Evolutionary conservation across 2,113 vertebrate genomes (phyloP).

Genomic region (Pseudorectes ferrugineus): DNA sequence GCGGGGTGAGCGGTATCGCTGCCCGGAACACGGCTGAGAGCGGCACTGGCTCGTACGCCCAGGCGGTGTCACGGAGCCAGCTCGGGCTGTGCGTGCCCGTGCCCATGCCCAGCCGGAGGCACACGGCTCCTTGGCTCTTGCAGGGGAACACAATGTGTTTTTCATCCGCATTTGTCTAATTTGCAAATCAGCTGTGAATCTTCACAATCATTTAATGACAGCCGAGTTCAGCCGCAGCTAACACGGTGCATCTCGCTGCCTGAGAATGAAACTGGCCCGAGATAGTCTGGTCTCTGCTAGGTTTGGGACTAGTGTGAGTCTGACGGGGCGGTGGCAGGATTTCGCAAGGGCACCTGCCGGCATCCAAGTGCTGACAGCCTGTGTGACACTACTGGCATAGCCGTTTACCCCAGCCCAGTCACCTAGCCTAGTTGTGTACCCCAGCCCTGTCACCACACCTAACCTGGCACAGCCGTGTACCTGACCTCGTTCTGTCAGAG

Average conservation of each 20-base stretch:
- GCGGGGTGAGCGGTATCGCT: neutral
- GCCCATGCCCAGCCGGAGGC: neutral
- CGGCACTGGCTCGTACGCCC: neutral
- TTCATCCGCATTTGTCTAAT: neutral
- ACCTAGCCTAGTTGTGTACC: neutral
- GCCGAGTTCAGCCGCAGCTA: neutral
- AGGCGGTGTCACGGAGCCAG: neutral
- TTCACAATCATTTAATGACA: neutral
- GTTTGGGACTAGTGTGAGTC: neutral
- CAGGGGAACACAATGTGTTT: neutral
- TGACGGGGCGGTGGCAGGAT: neutral
- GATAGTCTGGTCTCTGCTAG: neutral
- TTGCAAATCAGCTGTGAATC: neutral
- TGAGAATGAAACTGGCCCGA: neutral
- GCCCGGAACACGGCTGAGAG: neutral
- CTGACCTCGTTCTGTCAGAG: neutral
- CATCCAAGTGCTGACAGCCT: neutral
- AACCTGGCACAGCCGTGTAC: neutral
- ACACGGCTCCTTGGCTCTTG: neutral
- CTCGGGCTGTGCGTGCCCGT: too few species aligned
- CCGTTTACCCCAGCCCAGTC: neutral
- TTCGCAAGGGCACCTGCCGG: neutral
- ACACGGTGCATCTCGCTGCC: neutral
- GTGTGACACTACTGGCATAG: neutral
- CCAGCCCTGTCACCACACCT: neutral